phyloP scores from a whole-genome alignment of 2,113 vertebrate genomes.

The Leucopternis melanops region DNA sequence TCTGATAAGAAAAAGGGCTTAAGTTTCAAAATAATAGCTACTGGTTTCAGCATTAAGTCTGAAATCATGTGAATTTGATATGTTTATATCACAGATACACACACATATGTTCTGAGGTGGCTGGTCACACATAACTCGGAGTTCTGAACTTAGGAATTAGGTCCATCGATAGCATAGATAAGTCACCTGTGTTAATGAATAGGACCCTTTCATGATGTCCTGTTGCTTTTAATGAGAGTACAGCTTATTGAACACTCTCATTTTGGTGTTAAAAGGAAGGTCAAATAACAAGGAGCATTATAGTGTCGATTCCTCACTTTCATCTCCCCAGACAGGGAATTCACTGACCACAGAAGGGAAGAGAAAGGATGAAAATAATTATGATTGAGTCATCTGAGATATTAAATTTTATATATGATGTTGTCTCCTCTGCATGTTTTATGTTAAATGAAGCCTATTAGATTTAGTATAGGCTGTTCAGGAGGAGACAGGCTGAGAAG shows the following conservation, averaged over 20 bases:
- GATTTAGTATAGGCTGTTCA: background rate
- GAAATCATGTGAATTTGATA: background rate
- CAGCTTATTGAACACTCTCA: background rate
- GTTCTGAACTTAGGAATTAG: background rate
- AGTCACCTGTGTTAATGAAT: background rate
- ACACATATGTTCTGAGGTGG: background rate
- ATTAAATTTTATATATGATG: background rate
- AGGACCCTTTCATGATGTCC: background rate
- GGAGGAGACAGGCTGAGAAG: background rate
- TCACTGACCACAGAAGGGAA: background rate
- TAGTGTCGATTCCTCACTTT: background rate
- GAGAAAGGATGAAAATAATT: background rate
- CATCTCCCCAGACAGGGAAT: background rate
- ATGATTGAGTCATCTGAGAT: background rate
- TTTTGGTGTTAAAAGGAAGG: background rate
- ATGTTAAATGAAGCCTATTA: background rate
- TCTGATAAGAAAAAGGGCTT: background rate
- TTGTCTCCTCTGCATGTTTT: background rate
- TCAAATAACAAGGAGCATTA: background rate
- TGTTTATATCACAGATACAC: background rate
- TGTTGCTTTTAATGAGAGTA: background rate
- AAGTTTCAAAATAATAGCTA: background rate
- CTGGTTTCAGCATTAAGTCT: background rate
- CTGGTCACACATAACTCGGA: background rate
- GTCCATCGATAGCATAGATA: rapidly evolving